Percentiles rank a stretch among this genome's conserved stretches.
Conservation (phyloP, 1,140 invertebrate genomes). For the Yoshiicerus persimilis region DNA sequence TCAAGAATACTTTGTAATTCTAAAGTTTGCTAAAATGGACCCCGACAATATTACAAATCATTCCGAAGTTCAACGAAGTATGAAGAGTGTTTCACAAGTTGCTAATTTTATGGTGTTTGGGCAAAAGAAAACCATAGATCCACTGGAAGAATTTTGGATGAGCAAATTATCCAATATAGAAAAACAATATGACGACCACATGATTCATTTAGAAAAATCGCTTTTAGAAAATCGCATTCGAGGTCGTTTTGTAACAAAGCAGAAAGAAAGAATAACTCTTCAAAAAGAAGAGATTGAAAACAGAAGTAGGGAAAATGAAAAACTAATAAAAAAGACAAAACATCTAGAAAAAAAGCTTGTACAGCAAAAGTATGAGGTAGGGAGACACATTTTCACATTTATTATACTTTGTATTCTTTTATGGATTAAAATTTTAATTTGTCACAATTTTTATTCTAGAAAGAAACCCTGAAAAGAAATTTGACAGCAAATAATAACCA, state of each 20-base stretch:
- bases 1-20: neutral
- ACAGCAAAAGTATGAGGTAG: constrained; percentile 31
- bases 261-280: neutral
- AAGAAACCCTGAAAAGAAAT: constrained; percentile 4
- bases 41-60: neutral
- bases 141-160: constrained; percentile 48
- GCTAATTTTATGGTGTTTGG: constrained; percentile 36
- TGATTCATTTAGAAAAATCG: constrained; percentile 27
- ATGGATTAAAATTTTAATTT: too few relatives aligned
- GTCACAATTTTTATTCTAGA: neutral
- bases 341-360: neutral
- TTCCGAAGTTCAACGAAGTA: neutral
- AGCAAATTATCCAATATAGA: constrained; percentile 35
- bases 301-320: neutral
- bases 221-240: constrained; percentile 30
- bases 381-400: neutral
- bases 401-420: neutral
- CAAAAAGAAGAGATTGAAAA: constrained; percentile 20
- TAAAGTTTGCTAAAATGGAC: neutral
- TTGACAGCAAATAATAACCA: neutral
- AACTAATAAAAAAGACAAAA: constrained; percentile 2
- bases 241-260: neutral
- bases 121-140: constrained; percentile 34
- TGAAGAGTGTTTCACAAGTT: neutral
- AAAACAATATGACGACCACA: constrained; percentile 42